Evolutionary conservation across 2,888 invertebrate species (phyloP), one percentile per base, ranked within the genome.

Genomic region (Pristionchus entomophagus): DNA sequence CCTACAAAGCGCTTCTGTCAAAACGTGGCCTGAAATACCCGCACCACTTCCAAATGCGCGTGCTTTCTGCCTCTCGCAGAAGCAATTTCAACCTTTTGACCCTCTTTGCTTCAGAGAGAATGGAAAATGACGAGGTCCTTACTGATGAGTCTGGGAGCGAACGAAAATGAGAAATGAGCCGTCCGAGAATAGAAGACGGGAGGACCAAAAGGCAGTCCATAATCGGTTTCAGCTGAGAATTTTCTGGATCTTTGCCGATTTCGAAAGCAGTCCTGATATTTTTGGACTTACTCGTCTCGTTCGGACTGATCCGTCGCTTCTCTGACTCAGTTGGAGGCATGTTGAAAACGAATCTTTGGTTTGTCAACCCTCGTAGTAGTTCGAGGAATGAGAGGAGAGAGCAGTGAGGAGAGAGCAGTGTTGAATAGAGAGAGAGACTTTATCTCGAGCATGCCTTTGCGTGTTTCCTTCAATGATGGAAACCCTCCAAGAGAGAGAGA

Each of bases 141-240:
- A 73, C 73, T 73, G 73, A 73, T 73, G 73, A 73, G 73, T 41
- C 73, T 45, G 45, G 35, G 38, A n/a, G 41, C 73, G 73, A 73
- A 73, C 73, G 73, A 73, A 73, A 73, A 73, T 73, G 73, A 73
- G 73, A 73, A 73, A 73, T 41, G 73, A 26, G 73, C 4, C 41
- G 73, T 14, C 45, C 14, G 14, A 19, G 65, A 65, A 65, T 65
- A 65, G 65, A 62, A 32, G 59, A 8, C 26, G 59, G 17, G 32
- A 65, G 65, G 35, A 62, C 29, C 26, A 19, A 65, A 29, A 35
- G 35, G 65, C 4, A 35, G 65, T 65, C 32, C 32, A 12, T 32
- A 32, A 62, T 32, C 35, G 65, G 35, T 22, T 29, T 35, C 65
- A 45, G 29, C 12, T 29, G 32, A 59, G n/a, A n/a, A n/a, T n/a